Conservation (phyloP, 2,888 invertebrate species). For the Tiphia femorata region DNA sequence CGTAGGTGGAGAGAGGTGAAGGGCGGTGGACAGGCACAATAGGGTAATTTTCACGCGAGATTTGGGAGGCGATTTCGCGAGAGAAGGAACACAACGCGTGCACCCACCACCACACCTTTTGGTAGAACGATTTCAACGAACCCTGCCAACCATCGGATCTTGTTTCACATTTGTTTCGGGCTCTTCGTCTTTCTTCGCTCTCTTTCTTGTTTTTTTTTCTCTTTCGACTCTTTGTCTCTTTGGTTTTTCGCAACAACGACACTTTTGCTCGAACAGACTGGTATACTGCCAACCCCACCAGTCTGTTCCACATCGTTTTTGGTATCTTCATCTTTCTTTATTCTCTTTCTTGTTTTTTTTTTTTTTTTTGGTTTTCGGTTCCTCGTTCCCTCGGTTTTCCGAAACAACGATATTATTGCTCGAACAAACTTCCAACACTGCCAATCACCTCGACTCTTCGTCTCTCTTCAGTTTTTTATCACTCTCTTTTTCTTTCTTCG, state of each 20-base stretch:
- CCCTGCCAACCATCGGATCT: too few species aligned
- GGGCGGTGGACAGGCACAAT: constrained; percentile 57
- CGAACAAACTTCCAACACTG: too few species aligned
- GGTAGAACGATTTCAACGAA: too few species aligned
- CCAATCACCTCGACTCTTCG: too few species aligned
- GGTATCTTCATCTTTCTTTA: constrained; percentile 21
- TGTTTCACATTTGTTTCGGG: too few species aligned
- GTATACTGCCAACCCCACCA: too few species aligned
- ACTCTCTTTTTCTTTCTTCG: neutral
- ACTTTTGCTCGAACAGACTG: constrained; percentile 24
- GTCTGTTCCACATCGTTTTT: too few species aligned
- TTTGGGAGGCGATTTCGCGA: constrained; percentile 67
- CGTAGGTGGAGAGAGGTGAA: constrained; percentile 21
- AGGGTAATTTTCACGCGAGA: constrained; percentile 70
- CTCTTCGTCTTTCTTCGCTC: too few species aligned
- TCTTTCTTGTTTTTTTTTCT: too few species aligned
- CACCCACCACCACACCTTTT: constrained; percentile 6
- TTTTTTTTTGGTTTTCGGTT: neutral
- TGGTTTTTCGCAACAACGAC: constrained; percentile 19
- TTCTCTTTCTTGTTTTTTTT: too few species aligned
- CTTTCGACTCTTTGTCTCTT: neutral
- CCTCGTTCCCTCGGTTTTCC: too few species aligned
- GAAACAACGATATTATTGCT: too few species aligned
- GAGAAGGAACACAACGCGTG: constrained; percentile 38
- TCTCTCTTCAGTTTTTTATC: constrained; percentile 5